These are phyloP conservation scores for Lathamus discolor DNA, from an alignment of 2,113 vertebrate genomes.

Conservation along the genomic window DNA sequence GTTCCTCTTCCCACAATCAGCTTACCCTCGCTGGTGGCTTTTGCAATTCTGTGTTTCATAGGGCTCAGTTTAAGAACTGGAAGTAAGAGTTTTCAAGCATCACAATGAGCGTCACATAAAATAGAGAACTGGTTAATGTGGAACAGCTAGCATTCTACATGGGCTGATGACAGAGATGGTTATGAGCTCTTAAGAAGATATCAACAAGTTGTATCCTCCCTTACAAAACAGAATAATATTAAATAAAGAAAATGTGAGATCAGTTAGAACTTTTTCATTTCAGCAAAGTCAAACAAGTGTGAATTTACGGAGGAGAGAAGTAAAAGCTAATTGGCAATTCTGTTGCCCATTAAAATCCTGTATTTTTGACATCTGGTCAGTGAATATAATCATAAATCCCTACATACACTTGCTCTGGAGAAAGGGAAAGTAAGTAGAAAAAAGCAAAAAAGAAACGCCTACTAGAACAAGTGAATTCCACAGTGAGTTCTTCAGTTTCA, in stretches of 20 bases:
- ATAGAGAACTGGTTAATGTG: neutral
- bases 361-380: neutral
- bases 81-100: neutral
- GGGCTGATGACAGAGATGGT: neutral
- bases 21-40: neutral
- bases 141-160: neutral
- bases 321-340: neutral
- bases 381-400: neutral
- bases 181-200: neutral
- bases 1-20: neutral
- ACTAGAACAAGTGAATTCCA: neutral
- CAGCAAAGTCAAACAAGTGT: neutral
- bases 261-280: neutral
- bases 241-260: neutral
- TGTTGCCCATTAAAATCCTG: neutral
- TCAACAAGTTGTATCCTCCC: neutral
- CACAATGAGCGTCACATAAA: neutral
- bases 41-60: neutral
- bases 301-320: neutral
- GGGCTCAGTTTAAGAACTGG: neutral
- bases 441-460: neutral
- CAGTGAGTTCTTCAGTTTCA: constrained; percentile 22
- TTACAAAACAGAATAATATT: neutral
- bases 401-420: neutral
- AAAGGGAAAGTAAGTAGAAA: neutral